Conservation (phyloP, 2,797 vertebrate genomes). For the Lycodopsis pacificus region DNA sequence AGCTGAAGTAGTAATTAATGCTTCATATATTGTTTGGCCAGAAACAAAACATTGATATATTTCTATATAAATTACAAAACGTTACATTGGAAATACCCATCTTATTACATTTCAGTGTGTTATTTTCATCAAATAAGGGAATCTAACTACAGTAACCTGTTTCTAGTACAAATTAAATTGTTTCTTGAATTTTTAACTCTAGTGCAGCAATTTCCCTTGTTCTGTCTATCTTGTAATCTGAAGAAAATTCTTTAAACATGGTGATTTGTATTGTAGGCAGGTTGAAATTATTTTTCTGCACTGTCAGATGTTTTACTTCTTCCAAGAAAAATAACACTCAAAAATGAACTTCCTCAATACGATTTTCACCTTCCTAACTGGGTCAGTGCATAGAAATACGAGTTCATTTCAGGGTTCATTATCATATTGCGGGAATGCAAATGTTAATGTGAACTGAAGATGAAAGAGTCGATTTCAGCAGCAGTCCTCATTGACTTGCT, state of each 20-base stretch:
- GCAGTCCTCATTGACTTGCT: conserved; percentile 30
- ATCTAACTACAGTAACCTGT: neutral
- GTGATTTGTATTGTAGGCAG: neutral
- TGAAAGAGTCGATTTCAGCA: conserved; percentile 49
- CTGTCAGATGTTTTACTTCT: neutral
- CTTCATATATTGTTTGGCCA: neutral
- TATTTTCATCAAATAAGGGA: neutral
- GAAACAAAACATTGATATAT: neutral
- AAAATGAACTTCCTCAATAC: neutral
- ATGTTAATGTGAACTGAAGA: conserved; percentile 34
- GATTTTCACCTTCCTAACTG: conserved; percentile 32
- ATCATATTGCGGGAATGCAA: conserved; percentile 48
- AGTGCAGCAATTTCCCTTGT: neutral
- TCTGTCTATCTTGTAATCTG: neutral
- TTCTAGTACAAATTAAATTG: neutral
- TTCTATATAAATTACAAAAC: too few relatives aligned
- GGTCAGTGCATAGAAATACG: conserved; percentile 35
- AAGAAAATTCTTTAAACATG: neutral
- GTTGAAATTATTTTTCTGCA: neutral
- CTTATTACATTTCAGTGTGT: neutral
- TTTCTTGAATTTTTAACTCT: neutral
- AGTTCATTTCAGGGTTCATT: conserved; percentile 37
- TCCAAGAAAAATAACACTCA: neutral
- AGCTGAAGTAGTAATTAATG: neutral
- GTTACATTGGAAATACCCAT: neutral